Percentiles rank a stretch among this genome's conserved stretches.
These are phyloP conservation scores for Microcebus jonahi DNA, from an alignment of 2,113 vertebrate species.

Conservation along the genomic window DNA sequence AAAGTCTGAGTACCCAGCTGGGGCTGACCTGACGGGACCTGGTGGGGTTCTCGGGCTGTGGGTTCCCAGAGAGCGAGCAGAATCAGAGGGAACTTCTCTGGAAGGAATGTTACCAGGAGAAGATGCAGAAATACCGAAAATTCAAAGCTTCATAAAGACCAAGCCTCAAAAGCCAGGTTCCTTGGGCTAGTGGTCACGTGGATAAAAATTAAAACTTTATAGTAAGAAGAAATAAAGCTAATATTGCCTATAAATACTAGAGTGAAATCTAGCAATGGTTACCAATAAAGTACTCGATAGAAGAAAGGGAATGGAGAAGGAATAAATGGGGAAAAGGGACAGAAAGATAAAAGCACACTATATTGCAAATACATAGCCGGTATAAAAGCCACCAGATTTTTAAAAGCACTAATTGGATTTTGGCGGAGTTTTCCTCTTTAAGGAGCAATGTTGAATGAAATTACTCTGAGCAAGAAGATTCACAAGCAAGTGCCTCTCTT, in stretches of 20 bases:
- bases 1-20: background rate
- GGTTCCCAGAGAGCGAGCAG: background rate
- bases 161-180: background rate
- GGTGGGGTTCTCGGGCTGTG: background rate
- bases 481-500: conserved; percentile 75
- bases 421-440: background rate
- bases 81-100: background rate
- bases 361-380: conserved; percentile 79
- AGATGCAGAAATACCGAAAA: background rate
- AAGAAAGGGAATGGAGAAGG: background rate
- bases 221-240: background rate
- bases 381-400: conserved; percentile 83
- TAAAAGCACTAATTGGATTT: conserved; percentile 1
- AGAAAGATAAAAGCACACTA: conserved; percentile 30
- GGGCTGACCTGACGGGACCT: background rate
- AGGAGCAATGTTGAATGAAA: background rate
- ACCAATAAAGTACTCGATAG: background rate
- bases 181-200: background rate
- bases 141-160: background rate
- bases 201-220: background rate
- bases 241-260: background rate
- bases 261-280: background rate
- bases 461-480: conserved; percentile 18
- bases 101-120: background rate
- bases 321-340: background rate